phyloP scores from a whole-genome alignment of 1,140 invertebrate genomes.

The Ridgeia piscesae region DNA sequence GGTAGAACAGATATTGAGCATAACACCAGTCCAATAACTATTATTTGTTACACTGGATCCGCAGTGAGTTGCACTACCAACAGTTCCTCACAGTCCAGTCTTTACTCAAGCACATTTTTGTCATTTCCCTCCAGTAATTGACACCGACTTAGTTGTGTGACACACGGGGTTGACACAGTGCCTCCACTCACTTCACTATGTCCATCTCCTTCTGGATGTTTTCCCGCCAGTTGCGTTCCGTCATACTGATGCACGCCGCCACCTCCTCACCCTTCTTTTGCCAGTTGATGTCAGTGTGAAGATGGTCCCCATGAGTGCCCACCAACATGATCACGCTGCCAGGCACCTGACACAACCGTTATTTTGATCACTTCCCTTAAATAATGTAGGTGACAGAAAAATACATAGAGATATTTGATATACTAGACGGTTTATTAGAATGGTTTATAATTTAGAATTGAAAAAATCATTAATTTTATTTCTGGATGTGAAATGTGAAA shows the following conservation, averaged over 20 bases:
- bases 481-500: no score
- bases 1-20: no score
- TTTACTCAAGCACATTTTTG: background rate
- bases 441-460: background rate
- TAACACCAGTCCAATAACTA: no score
- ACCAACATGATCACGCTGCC: slow-evolving; percentile 13
- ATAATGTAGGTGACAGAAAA: background rate
- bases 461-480: no score
- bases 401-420: background rate
- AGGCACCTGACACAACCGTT: background rate
- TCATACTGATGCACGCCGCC: background rate
- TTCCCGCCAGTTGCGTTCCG: background rate
- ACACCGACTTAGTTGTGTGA: background rate
- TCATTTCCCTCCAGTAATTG: background rate
- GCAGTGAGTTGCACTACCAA: background rate
- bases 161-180: background rate
- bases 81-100: background rate
- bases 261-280: background rate
- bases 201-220: background rate
- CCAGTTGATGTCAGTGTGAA: background rate
- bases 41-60: no score
- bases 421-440: background rate
- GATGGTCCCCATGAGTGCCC: slow-evolving; percentile 10
- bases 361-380: background rate
- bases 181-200: background rate